These are phyloP conservation scores for Schizotus pectinicornis DNA, from an alignment of 2,888 invertebrate genomes.

Conservation along the genomic window DNA sequence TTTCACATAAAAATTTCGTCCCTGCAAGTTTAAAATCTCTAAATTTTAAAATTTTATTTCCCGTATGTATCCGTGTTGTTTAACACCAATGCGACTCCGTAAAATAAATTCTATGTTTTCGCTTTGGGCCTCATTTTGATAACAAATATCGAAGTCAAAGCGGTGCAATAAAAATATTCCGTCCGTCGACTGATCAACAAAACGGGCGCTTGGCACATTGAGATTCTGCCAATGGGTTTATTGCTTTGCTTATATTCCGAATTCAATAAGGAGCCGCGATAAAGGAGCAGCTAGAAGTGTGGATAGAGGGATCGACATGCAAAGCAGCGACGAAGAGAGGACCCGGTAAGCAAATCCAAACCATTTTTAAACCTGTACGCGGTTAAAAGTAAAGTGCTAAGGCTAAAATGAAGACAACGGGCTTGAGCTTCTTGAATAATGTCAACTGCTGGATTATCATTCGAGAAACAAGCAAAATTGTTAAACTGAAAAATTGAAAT, in stretches of 20 bases:
- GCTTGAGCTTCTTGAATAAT: not conserved
- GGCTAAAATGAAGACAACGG: no score
- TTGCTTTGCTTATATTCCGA: slow-evolving; percentile 57
- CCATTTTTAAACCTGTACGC: slow-evolving; percentile 13
- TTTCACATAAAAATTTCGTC: not conserved
- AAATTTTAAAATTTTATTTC: not conserved
- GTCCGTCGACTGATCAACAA: slow-evolving; percentile 49
- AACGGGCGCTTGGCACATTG: slow-evolving; percentile 48
- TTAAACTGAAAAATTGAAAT: no score
- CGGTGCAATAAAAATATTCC: slow-evolving; percentile 44
- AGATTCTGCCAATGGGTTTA: slow-evolving; percentile 56
- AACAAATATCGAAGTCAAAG: slow-evolving; percentile 37
- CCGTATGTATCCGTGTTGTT: not conserved
- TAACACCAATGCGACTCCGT: not conserved
- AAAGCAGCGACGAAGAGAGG: slow-evolving; percentile 37
- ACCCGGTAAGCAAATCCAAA: slow-evolving; percentile 2
- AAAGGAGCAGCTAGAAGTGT: slow-evolving; percentile 48
- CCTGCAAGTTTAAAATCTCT: not conserved
- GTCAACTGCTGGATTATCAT: no score
- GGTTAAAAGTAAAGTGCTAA: no score
- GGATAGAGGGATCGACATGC: slow-evolving; percentile 38
- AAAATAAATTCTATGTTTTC: no score
- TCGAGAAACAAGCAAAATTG: no score
- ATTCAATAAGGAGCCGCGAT: slow-evolving; percentile 55
- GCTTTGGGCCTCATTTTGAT: slow-evolving; percentile 22